Evolutionary conservation across 1,140 invertebrate genomes (phyloP).

Genomic region (Chrysomallon squamiferum): DNA sequence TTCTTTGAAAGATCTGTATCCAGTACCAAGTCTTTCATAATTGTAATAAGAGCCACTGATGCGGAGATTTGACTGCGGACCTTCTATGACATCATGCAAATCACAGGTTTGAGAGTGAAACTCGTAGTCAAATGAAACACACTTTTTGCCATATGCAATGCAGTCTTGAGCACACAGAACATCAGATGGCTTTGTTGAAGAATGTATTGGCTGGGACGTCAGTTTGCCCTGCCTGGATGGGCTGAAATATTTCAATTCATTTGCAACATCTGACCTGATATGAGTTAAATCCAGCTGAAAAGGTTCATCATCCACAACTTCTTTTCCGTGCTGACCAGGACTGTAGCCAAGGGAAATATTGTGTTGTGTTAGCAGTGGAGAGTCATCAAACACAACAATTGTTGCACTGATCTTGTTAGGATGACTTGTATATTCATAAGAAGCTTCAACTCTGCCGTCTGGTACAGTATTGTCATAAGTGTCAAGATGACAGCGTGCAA

Average conservation of each 20-base stretch:
- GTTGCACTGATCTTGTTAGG: slow-evolving; percentile 23
- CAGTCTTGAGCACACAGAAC: slow-evolving; percentile 27
- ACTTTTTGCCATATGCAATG: slow-evolving; percentile 18
- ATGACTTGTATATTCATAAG: slow-evolving; percentile 28
- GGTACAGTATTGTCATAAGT: slow-evolving; percentile 27
- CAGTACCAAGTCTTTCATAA: slow-evolving; percentile 30
- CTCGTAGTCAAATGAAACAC: slow-evolving; percentile 33
- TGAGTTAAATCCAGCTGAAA: slow-evolving; percentile 14
- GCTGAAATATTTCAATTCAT: slow-evolving; percentile 20
- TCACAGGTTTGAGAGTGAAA: slow-evolving; percentile 26
- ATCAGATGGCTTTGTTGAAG: background rate
- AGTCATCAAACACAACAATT: slow-evolving; percentile 32
- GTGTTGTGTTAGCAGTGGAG: slow-evolving; percentile 12
- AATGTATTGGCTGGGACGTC: slow-evolving; percentile 11
- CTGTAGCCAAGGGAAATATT: slow-evolving; percentile 23
- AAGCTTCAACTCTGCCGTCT: slow-evolving; percentile 24
- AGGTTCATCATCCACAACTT: slow-evolving; percentile 25
- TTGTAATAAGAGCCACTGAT: slow-evolving; percentile 26
- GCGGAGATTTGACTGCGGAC: slow-evolving; percentile 17
- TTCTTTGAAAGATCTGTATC: slow-evolving; percentile 17
- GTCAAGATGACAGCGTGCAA: slow-evolving; percentile 11
- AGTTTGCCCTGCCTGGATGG: slow-evolving; percentile 28
- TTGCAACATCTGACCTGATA: slow-evolving; percentile 11
- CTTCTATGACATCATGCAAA: slow-evolving; percentile 22
- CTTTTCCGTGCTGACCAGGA: slow-evolving; percentile 20